phyloP scores from a whole-genome alignment of 1,140 invertebrate species.

The Lysiphlebus fabarum region DNA sequence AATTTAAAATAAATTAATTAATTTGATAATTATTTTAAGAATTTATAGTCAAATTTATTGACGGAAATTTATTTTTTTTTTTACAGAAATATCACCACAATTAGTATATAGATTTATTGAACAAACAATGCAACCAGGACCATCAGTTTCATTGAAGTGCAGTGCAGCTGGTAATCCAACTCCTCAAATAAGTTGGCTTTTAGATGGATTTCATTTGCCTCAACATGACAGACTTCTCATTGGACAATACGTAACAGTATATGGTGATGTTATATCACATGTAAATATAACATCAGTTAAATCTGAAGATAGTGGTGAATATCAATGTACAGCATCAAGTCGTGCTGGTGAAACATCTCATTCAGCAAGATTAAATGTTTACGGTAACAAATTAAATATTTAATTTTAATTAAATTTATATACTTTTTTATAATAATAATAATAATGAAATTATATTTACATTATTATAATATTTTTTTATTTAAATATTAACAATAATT shows the following conservation, averaged over 20 bases:
- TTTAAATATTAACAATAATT: too few species aligned
- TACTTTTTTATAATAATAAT: too few species aligned
- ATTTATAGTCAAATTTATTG: too few species aligned
- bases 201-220: conserved; percentile 59
- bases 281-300: conserved; percentile 70
- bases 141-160: conserved; percentile 62
- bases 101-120: conserved; percentile 60
- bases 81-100: conserved; percentile 59
- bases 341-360: conserved; percentile 62
- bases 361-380: conserved; percentile 66
- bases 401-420: too few species aligned
- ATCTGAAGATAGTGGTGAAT: conserved; percentile 71
- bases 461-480: too few species aligned
- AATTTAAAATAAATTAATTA: too few species aligned
- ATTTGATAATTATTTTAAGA: too few species aligned
- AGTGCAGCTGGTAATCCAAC: conserved; percentile 65
- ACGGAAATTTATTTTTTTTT: too few species aligned
- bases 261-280: conserved; percentile 70
- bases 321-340: conserved; percentile 67
- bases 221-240: conserved; percentile 64
- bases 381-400: conserved; percentile 48
- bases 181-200: conserved; percentile 60
- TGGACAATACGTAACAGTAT: conserved; percentile 65
- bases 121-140: conserved; percentile 61
- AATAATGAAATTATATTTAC: too few species aligned